A percentile compares a stretch with the other conserved stretches of the same genome.
phyloP scores from a whole-genome alignment of 2,888 invertebrate species.

The Lordiphosa andalusiaca region DNA sequence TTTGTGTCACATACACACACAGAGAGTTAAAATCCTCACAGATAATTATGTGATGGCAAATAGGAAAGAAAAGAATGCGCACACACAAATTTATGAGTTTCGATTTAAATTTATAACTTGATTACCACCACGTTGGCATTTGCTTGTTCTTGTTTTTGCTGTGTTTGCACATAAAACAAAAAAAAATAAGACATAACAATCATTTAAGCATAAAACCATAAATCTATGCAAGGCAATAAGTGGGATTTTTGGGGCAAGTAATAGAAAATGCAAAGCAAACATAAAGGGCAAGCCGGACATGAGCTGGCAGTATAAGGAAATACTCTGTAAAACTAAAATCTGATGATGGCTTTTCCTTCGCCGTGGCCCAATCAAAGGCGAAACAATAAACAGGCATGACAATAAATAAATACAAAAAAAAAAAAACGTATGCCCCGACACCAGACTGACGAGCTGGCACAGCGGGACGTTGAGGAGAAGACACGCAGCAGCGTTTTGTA shows the following conservation, averaged over 20 bases:
- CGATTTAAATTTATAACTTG: conserved; percentile 61
- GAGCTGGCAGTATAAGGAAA: conserved; percentile 27
- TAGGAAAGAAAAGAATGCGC: conserved; percentile 7
- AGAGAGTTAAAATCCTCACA: conserved; percentile 2
- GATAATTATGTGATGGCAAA: conserved; percentile 12
- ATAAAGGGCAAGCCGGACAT: conserved; percentile 11
- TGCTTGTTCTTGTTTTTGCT: too few relatives aligned
- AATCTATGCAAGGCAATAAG: conserved; percentile 55
- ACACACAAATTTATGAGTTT: conserved; percentile 51
- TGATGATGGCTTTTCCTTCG: background rate
- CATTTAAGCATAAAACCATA: conserved; percentile 63
- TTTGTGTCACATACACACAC: conserved; percentile 19
- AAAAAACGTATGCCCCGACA: conserved; percentile 35
- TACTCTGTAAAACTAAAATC: too few relatives aligned
- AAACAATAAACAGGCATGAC: conserved; percentile 73
- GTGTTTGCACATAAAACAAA: conserved; percentile 8
- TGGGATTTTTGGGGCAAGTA: conserved; percentile 35
- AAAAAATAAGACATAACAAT: conserved; percentile 32
- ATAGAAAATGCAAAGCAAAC: conserved; percentile 22
- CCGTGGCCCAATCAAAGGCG: conserved; percentile 59
- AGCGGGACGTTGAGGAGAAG: background rate
- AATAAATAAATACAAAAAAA: conserved; percentile 66
- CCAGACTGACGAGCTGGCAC: conserved; percentile 26
- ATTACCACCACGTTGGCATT: conserved; percentile 60
- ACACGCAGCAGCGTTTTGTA: conserved; percentile 34